Conservation (phyloP, 2,888 invertebrate genomes). For the Latrodectus elegans region DNA sequence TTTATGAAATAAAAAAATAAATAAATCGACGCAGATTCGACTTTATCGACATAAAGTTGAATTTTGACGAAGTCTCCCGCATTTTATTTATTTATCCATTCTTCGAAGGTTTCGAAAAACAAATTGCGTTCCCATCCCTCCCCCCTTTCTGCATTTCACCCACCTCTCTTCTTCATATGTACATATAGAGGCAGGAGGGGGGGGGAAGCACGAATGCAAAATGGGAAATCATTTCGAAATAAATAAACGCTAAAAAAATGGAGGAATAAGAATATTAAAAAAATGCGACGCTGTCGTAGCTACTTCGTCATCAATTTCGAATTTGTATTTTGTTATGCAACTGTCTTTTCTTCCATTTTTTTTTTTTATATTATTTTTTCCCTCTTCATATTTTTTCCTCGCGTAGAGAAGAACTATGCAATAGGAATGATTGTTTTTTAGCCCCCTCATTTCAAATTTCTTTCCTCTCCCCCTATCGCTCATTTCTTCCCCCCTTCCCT, state of each 20-base stretch:
- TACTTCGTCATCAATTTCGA: slow-evolving; percentile 69
- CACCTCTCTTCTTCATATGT: slow-evolving; percentile 13
- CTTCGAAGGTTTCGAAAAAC: slow-evolving; percentile 61
- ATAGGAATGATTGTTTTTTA: slow-evolving; percentile 69
- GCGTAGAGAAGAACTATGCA: slow-evolving; percentile 37
- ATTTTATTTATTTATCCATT: slow-evolving; percentile 67
- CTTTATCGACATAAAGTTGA: slow-evolving; percentile 69
- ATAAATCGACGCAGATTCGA: slow-evolving; percentile 57
- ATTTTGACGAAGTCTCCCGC: slow-evolving; percentile 65
- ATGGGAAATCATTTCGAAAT: slow-evolving; percentile 68
- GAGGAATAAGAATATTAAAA: slow-evolving; percentile 59
- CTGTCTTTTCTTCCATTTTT: slow-evolving; percentile 51
- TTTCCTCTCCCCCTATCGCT: slow-evolving; percentile 12
- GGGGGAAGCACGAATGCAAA: slow-evolving; percentile 57
- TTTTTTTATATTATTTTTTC: slow-evolving; percentile 34
- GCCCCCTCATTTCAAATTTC: slow-evolving; percentile 65
- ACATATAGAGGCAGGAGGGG: slow-evolving; percentile 31
- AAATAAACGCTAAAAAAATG: slow-evolving; percentile 66
- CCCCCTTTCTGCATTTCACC: slow-evolving; percentile 8
- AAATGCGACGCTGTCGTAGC: slow-evolving; percentile 65
- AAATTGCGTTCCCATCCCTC: slow-evolving; percentile 58
- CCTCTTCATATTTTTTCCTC: slow-evolving; percentile 7
- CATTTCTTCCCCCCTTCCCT: slow-evolving; percentile 3
- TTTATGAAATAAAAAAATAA: slow-evolving; percentile 18
- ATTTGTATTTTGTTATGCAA: slow-evolving; percentile 70